Evolutionary conservation across 2,888 invertebrate genomes (phyloP), one percentile per base, ranked within the genome.

Genomic region (Phragmatobia fuliginosa): DNA sequence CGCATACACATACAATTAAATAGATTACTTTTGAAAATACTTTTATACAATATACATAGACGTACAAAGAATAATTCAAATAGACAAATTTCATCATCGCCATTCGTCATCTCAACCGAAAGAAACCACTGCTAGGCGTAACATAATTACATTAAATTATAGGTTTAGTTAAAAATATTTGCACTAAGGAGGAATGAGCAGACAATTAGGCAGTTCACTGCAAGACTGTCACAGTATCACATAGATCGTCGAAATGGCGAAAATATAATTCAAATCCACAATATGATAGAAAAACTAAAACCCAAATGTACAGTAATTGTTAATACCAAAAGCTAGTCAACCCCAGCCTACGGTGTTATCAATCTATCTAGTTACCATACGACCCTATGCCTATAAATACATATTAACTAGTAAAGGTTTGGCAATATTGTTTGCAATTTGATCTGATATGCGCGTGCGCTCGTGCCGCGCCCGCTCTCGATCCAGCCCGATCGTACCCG

Each of bases 401-500:
- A 75, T 76, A 82, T 83, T 79, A 83, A 56, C 28, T 56, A 80
- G 60, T 67, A 72, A 73, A 79, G 72, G 79, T 79, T 82, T 82
- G 82, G 83, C 74, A 83, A 83, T 83, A 83, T 78, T 81, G 78
- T 79, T 77, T 71, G 80, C 76, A 82, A 79, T 82, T 77, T 83
- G 77, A 83, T 83, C 82, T 82, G 82, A 83, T 83, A 82, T 70
- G 83, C 77, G 71, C 82, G 21, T 38, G 73, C 81, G 81, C 82
- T 82, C 83, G 82, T 82, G 83, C 81, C 87, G 82, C 85, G 85
- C 88, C 88, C 84, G 85, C 82, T 84, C 84, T 78, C 83, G 84
- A 86, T 88, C 81, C 76, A 73, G 69, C 69, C 76, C 78, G 81
- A 81, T 81, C 71, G 72, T 69, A 75, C 73, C 78, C 76, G 84